Evolutionary conservation across 2,113 vertebrate genomes (phyloP).

Genomic region (Gracilinanus agilis): DNA sequence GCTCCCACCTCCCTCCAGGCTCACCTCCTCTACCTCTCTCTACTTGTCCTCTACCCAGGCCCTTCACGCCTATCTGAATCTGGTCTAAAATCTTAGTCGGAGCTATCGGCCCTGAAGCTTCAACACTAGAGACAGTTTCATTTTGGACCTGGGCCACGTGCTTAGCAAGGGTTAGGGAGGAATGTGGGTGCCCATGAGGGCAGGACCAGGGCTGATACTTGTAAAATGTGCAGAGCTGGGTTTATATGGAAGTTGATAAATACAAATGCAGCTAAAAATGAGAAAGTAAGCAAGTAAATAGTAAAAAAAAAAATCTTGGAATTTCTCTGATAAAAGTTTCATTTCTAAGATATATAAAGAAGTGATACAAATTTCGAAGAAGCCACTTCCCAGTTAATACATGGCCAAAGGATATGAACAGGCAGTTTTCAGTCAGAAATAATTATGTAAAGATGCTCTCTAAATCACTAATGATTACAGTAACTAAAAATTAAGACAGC

Average conservation of each 20-base stretch:
- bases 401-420: neutral
- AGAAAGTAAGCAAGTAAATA: neutral
- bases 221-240: neutral
- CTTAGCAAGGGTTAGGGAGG: neutral
- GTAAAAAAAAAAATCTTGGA: neutral
- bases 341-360: neutral
- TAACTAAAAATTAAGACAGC: neutral
- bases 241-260: too few species aligned
- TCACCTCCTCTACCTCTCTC: too few species aligned
- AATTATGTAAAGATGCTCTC: neutral
- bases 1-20: neutral
- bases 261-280: neutral
- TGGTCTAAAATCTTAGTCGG: neutral
- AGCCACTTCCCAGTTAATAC: neutral
- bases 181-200: neutral
- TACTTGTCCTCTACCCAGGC: too few species aligned
- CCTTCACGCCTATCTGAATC: neutral
- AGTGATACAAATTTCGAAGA: neutral
- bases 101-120: conserved; percentile 89
- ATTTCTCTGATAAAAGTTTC: neutral
- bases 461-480: neutral
- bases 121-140: conserved; percentile 95
- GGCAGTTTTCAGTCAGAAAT: neutral
- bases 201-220: conserved; percentile 51
- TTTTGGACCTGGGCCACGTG: conserved; percentile 91